phyloP scores from a whole-genome alignment of 2,113 vertebrate species.

The Podarcis muralis region DNA sequence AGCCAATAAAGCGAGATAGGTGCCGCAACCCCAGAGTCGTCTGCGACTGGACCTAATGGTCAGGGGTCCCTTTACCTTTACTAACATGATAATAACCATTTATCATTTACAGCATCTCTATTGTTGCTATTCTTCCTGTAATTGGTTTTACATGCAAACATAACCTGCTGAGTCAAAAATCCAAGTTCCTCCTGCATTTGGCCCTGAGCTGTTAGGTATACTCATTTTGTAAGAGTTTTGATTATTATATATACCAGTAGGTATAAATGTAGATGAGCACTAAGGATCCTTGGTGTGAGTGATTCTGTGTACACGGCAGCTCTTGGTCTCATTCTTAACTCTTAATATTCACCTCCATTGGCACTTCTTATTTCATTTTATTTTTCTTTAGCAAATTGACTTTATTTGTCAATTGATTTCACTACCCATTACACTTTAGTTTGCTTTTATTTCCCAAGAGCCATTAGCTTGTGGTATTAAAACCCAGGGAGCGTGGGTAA shows the following conservation, averaged over 20 bases:
- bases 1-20: too few species aligned
- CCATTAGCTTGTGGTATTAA: conserved; percentile 31
- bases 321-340: conserved; percentile 27
- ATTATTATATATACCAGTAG: neutral
- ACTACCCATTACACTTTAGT: conserved; percentile 31
- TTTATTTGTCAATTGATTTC: conserved; percentile 33
- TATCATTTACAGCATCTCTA: too few species aligned
- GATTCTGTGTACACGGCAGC: neutral
- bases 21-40: too few species aligned
- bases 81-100: too few species aligned
- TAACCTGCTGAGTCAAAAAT: neutral
- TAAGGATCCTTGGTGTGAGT: too few species aligned
- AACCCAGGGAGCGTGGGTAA: conserved; percentile 27
- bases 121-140: neutral
- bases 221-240: neutral
- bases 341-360: neutral
- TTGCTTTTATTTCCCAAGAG: conserved; percentile 46
- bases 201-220: neutral
- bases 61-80: too few species aligned
- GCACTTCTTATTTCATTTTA: neutral
- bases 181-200: neutral
- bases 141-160: neutral
- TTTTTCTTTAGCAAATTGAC: conserved; percentile 24
- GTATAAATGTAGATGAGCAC: neutral
- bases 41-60: too few species aligned